Conservation (phyloP, 1,140 invertebrate species). For the Diorhabda elongata region DNA sequence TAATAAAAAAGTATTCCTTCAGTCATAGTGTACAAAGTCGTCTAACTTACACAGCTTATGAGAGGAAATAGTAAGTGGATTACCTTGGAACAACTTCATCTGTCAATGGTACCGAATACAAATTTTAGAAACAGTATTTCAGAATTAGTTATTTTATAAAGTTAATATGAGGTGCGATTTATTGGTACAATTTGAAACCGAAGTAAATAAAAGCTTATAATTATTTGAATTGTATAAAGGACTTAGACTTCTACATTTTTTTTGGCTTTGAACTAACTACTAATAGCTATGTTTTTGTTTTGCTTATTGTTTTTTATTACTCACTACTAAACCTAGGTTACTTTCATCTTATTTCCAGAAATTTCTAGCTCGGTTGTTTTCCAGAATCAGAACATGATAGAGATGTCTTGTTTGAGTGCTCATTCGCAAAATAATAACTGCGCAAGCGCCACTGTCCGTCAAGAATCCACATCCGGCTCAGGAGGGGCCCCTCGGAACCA, state of each 20-base stretch:
- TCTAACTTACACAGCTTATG: too few species aligned
- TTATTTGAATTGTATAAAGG: too few species aligned
- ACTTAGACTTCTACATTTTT: background rate
- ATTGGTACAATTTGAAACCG: too few species aligned
- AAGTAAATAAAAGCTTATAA: too few species aligned
- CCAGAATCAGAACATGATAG: conserved; percentile 53
- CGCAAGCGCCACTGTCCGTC: conserved; percentile 5
- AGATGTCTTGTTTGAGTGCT: conserved; percentile 46
- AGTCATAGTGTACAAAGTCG: too few species aligned
- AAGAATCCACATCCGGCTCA: conserved; percentile 8
- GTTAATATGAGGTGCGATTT: too few species aligned
- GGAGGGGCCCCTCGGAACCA: background rate
- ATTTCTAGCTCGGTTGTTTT: conserved; percentile 49
- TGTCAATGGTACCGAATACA: too few species aligned
- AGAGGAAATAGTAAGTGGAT: too few species aligned
- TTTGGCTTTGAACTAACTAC: conserved; percentile 34
- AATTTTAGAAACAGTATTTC: too few species aligned
- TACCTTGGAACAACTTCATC: too few species aligned
- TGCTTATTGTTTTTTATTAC: conserved; percentile 34
- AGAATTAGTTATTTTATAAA: too few species aligned
- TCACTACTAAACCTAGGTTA: conserved; percentile 48
- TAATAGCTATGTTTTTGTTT: conserved; percentile 29
- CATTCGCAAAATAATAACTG: conserved; percentile 20
- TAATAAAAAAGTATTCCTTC: too few species aligned
- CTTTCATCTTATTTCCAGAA: conserved; percentile 48